These are phyloP conservation scores for Apodemia zela DNA, from an alignment of 2,888 invertebrate species.

Conservation along the genomic window DNA sequence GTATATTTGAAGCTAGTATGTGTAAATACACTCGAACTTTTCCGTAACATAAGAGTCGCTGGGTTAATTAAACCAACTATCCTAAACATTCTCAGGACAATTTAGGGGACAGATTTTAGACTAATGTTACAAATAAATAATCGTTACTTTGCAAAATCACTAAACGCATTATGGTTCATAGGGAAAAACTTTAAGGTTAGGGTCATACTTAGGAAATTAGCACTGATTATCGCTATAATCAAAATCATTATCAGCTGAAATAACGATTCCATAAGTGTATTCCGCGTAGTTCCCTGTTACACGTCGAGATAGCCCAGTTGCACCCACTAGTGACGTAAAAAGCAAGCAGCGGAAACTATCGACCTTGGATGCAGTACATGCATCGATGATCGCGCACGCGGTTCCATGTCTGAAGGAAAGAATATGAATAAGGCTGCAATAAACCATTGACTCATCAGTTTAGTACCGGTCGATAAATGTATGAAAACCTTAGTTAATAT, in stretches of 20 bases:
- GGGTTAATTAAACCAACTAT: not conserved
- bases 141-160: not conserved
- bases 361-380: slow-evolving; percentile 3
- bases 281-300: not conserved
- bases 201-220: not conserved
- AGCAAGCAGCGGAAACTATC: not conserved
- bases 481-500: no score
- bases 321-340: slow-evolving; percentile 5
- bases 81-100: not conserved
- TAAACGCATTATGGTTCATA: not conserved
- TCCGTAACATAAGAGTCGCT: not conserved
- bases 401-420: not conserved
- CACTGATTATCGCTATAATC: not conserved
- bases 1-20: not conserved
- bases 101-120: not conserved
- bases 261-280: not conserved
- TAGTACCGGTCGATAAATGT: no score
- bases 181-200: not conserved
- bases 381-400: not conserved
- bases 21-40: not conserved
- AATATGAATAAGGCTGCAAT: not conserved
- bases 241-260: not conserved
- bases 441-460: no score
- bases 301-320: not conserved
- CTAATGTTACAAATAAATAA: not conserved